A percentile compares a stretch with the other conserved stretches of the same genome.
Conservation (phyloP, 1,140 invertebrate genomes). For the Maniola jurtina region DNA sequence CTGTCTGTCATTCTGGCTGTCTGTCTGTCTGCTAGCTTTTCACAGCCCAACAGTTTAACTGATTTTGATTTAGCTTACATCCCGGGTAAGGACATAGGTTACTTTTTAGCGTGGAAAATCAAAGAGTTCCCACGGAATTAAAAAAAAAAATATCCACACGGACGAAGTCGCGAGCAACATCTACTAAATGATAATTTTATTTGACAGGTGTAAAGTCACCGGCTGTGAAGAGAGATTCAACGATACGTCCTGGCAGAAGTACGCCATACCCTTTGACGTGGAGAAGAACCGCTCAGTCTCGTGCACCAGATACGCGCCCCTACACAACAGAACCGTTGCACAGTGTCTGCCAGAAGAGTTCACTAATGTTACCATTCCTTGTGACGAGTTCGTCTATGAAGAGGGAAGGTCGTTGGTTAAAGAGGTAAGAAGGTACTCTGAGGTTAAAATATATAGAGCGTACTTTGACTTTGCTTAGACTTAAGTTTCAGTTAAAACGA, state of each 20-base stretch:
- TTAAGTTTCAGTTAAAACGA: no score
- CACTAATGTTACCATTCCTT: conserved; percentile 46
- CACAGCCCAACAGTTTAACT: no score
- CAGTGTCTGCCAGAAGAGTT: conserved; percentile 55
- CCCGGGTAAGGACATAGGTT: no score
- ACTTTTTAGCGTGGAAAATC: no score
- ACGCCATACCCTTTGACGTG: conserved; percentile 51
- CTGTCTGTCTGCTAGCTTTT: no score
- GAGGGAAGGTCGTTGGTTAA: conserved; percentile 54
- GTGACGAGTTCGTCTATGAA: conserved; percentile 59
- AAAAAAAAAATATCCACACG: no score
- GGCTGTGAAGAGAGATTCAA: conserved; percentile 67
- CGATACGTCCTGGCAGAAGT: conserved; percentile 63
- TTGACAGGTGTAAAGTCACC: conserved; percentile 56
- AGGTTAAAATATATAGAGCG: no score
- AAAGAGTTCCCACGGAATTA: no score
- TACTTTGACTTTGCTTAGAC: no score
- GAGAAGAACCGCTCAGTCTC: conserved; percentile 36
- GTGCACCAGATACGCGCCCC: conserved; percentile 47
- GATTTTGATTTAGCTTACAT: no score
- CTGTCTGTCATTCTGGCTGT: no score
- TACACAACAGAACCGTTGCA: conserved; percentile 30
- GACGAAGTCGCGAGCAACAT: no score
- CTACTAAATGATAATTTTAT: not conserved
- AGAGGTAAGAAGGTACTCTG: conserved; percentile 46